phyloP scores from a whole-genome alignment of 2,113 vertebrate species.

The Elephantulus edwardii region DNA sequence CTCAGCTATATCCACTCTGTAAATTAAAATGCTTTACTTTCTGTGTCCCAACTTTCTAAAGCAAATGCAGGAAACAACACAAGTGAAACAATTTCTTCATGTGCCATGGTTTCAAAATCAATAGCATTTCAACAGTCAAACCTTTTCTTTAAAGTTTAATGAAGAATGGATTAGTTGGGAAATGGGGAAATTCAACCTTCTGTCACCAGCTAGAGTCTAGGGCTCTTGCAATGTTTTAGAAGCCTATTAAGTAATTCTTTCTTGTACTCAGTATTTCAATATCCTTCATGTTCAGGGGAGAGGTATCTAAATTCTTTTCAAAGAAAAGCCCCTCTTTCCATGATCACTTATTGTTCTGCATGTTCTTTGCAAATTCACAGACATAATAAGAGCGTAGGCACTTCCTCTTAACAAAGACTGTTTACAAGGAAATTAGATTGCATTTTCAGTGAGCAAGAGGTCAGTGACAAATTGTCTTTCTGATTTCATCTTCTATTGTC shows the following conservation, averaged over 20 bases:
- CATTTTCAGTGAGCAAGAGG: slow-evolving; percentile 47
- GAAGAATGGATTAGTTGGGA: slow-evolving; percentile 72
- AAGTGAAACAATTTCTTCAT: slow-evolving; percentile 57
- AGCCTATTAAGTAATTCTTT: slow-evolving; percentile 11
- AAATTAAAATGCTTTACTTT: slow-evolving; percentile 57
- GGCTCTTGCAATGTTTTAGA: not conserved
- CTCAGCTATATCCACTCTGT: slow-evolving; percentile 56
- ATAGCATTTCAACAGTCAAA: slow-evolving; percentile 69
- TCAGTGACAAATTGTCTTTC: slow-evolving; percentile 7
- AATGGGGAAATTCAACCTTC: slow-evolving; percentile 45
- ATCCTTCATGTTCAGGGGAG: not conserved
- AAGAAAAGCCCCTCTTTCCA: slow-evolving; percentile 9
- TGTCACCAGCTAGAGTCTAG: not conserved
- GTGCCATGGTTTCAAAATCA: slow-evolving; percentile 70
- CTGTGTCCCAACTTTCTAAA: slow-evolving; percentile 60
- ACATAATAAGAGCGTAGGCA: not conserved
- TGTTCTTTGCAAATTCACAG: slow-evolving; percentile 39
- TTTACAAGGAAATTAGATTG: slow-evolving; percentile 67
- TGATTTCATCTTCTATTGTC: slow-evolving; percentile 51
- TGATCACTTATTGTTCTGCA: not conserved
- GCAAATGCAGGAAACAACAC: slow-evolving; percentile 70
- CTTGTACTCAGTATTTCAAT: slow-evolving; percentile 20
- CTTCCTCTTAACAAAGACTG: slow-evolving; percentile 53
- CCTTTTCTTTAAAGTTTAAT: slow-evolving; percentile 71
- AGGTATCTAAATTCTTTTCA: slow-evolving; percentile 41